Evolutionary conservation across 2,113 vertebrate genomes (phyloP), one percentile per base, ranked within the genome.

Genomic region (Lichenostomus cassidix): DNA sequence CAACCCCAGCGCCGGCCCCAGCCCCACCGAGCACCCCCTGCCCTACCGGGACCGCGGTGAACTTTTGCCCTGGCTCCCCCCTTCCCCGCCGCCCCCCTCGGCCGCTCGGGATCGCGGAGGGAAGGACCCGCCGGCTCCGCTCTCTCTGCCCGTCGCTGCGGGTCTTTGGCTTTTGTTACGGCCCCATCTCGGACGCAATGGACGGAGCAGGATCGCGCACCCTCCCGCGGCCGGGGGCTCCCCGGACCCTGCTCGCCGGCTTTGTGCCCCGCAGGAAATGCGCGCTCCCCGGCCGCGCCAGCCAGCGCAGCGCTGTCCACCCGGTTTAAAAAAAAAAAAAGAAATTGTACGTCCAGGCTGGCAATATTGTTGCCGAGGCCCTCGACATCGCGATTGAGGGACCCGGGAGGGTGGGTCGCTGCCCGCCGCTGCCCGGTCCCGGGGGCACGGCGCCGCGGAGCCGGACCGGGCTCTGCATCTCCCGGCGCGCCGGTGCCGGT

Each of bases 101-200:
- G 59, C 84, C 74, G 55, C 27, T 89, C 62, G 75, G 83, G 63
- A 88, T 81, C 33, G 79, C 47, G 79, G 92, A 80, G 90, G 47
- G 91, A 87, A 81, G 77, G 89, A 86, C 74, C 79, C 88, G 85
- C 73, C 73, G 85, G 82, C 52, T 29, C 60, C 65, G 60, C 50
- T 89, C 75, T 39, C 79, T 55, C 70, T 94, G 89, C 89, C 90
- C 80, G 76, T 44, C 52, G 59, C 90, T 73, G 82, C 73, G 50
- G 85, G 76, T 83, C 90, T 86, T 85, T 79, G 92, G 95, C 95
- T 97, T 96, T 96, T 96, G 96, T 97, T 95, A 85, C 22, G 75
- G 92, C 96, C 68, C 73, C 74, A 69, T 71, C 82, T 90, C 56
- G 88, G 89, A 84, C 87, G 94, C 91, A 65, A 53, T 62, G 94